Conservation (phyloP, 2,113 vertebrate genomes). For the Hemiscyllium ocellatum region DNA sequence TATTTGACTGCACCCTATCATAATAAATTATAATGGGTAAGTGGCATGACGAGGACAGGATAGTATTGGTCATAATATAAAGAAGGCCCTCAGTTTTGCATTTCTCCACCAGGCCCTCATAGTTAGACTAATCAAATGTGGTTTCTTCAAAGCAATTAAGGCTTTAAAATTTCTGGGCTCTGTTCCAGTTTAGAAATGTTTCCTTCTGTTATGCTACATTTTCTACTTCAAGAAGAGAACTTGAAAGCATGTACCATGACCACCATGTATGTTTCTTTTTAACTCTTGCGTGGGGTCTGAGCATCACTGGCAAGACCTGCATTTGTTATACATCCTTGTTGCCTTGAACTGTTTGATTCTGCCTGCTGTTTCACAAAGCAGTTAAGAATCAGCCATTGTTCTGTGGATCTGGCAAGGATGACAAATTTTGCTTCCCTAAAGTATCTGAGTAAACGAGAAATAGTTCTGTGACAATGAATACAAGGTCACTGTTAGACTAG, state of each 20-base stretch:
- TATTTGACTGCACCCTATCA: background rate
- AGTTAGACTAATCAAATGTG: background rate
- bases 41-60: background rate
- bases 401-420: too few relatives aligned
- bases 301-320: too few relatives aligned
- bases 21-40: background rate
- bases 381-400: too few relatives aligned
- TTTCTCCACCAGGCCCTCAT: background rate
- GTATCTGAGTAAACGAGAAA: too few relatives aligned
- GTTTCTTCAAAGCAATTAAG: background rate
- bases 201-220: background rate
- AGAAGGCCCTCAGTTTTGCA: background rate
- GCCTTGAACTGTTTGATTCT: too few relatives aligned
- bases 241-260: background rate
- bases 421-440: too few relatives aligned
- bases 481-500: too few relatives aligned
- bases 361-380: too few relatives aligned
- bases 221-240: background rate
- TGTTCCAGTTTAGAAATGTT: background rate
- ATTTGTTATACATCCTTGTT: too few relatives aligned
- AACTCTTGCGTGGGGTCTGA: too few relatives aligned
- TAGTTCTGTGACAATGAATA: too few relatives aligned
- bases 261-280: background rate
- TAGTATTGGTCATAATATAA: background rate
- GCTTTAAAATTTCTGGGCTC: background rate